Evolutionary conservation across 2,888 invertebrate genomes (phyloP), one percentile per base, ranked within the genome.

Genomic region (Leptopterna dolabrata): DNA sequence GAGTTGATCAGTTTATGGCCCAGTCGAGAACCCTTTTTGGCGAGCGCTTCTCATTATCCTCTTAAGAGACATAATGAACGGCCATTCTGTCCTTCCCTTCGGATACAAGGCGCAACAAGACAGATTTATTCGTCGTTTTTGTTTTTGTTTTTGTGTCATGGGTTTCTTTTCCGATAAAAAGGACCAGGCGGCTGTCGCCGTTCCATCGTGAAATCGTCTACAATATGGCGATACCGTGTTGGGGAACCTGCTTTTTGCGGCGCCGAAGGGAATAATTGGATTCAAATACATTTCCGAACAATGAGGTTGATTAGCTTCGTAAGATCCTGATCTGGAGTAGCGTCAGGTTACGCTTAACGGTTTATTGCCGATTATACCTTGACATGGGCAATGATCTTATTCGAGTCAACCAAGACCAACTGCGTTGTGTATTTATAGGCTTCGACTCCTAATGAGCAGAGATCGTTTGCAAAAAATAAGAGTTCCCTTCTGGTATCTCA

Each of bases 41-140:
- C 24, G 27, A 63, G 27, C 63, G 14, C 47, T 47, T 9, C 63
- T 63, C 63, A 63, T 63, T 63, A 63, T 63, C 63, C 63, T 19
- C 63, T 63, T 63, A 63, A 36, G 63, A 19, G 63, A 63, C 63
- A 63, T 63, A 63, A 63, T 63, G 63, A 63, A 63, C 63, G 63
- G 27, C 9, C 63, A 63, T 63, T 63, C 27, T 63, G 63, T 63
- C 19, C 24, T 19, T 63, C 27, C 24, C 63, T 36, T 27, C 24
- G 63, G 63, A 24, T 27, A 27, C 9, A 27, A 19, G 63, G 63
- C 24, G 24, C 19, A 63, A 63, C 63, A 24, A 63, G 63, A 63
- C 63, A 63, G 63, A 63, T 63, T 63, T 63, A 63, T 63, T 63
- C 51, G 51, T 51, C 13, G 9, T 24, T 63, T 27, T 36, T 27